A percentile compares a stretch with the other conserved stretches of the same genome.
Evolutionary conservation across 2,888 invertebrate genomes (phyloP).

Genomic region (Hanleya hanleyi): DNA sequence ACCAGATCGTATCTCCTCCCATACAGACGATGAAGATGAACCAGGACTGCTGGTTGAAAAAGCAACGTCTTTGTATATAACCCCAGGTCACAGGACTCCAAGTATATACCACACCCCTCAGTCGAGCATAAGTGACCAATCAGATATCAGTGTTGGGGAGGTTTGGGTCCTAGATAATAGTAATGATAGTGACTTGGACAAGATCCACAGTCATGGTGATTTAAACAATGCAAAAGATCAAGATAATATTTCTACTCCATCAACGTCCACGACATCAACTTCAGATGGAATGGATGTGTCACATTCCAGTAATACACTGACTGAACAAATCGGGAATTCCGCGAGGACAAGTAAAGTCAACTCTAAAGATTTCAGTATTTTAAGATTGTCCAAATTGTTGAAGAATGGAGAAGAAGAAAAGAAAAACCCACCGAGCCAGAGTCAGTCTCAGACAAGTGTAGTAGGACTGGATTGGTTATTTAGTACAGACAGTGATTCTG

Average conservation of each 20-base stretch:
- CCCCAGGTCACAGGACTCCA: slow-evolving; percentile 1
- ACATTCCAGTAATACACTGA: slow-evolving; percentile 39
- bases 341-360: background rate
- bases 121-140: slow-evolving; percentile 48
- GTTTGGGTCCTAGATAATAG: slow-evolving; percentile 17
- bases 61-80: background rate
- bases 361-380: slow-evolving; percentile 19
- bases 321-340: slow-evolving; percentile 33
- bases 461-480: slow-evolving; percentile 81
- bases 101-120: slow-evolving; percentile 25
- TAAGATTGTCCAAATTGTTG: slow-evolving; percentile 14
- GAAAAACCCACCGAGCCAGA: slow-evolving; percentile 33
- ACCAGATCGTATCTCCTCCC: slow-evolving; percentile 5
- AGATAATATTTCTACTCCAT: too few relatives aligned
- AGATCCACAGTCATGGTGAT: background rate
- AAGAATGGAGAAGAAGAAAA: slow-evolving; percentile 28
- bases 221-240: too few relatives aligned
- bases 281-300: background rate
- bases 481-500: slow-evolving; percentile 71
- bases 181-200: background rate
- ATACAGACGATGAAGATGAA: background rate
- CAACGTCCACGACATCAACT: background rate
- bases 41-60: background rate
- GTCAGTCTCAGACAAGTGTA: slow-evolving; percentile 74
- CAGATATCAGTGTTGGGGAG: slow-evolving; percentile 50